These are phyloP conservation scores for Sebastes vulpes DNA, from an alignment of 2,797 vertebrate genomes.

Conservation along the genomic window DNA sequence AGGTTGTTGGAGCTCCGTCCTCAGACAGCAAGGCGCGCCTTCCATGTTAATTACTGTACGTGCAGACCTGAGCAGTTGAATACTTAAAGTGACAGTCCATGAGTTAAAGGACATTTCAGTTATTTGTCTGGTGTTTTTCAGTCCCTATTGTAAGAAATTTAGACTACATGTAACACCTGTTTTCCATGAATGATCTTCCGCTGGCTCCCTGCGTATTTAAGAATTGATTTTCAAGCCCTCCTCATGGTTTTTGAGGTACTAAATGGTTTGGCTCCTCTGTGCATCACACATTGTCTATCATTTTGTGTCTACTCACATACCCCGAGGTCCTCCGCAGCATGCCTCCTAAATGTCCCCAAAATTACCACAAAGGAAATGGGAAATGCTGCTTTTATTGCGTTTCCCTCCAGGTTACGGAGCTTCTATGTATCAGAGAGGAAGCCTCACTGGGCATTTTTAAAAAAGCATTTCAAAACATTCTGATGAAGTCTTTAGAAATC, in stretches of 20 bases:
- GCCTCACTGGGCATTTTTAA: constrained; percentile 7
- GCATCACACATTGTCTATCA: constrained; percentile 51
- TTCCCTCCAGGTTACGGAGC: constrained; percentile 24
- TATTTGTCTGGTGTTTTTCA: not conserved
- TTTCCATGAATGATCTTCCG: constrained; percentile 8
- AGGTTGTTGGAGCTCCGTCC: constrained; percentile 49
- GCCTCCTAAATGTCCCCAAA: constrained; percentile 46
- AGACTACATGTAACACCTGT: constrained; percentile 7
- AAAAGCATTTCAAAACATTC: constrained; percentile 7
- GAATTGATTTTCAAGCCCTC: constrained; percentile 40
- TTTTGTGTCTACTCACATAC: constrained; percentile 43
- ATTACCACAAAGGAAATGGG: constrained; percentile 51
- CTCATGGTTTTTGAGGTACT: constrained; percentile 35
- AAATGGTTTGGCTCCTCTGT: constrained; percentile 43
- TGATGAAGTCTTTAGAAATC: not conserved
- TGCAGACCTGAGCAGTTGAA: constrained; percentile 44
- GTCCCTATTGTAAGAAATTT: constrained; percentile 1
- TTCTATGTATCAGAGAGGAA: not conserved
- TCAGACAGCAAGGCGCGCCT: constrained; percentile 27
- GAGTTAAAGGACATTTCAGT: not conserved
- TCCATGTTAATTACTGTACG: constrained; percentile 58
- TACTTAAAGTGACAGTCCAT: constrained; percentile 11
- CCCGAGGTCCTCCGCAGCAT: constrained; percentile 34
- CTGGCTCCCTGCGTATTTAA: constrained; percentile 36
- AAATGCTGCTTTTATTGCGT: constrained; percentile 47